Percentiles rank a stretch among this genome's conserved stretches.
These are phyloP conservation scores for Apamea sordens DNA, from an alignment of 2,888 invertebrate genomes.

Conservation along the genomic window DNA sequence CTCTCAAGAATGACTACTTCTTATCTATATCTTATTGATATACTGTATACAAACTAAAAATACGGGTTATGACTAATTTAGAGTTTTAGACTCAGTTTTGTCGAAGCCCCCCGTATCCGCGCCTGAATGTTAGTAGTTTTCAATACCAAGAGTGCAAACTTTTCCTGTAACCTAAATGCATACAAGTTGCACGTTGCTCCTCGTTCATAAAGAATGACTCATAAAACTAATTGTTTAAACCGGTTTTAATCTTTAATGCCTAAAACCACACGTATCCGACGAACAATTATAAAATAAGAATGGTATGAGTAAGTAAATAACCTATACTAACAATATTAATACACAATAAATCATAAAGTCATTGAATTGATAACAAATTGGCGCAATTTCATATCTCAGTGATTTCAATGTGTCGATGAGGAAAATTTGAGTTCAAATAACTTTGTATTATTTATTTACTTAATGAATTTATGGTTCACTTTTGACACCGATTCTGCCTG, in stretches of 20 bases:
- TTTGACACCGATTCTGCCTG: neutral
- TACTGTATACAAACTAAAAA: no score
- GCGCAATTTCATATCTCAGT: slow-evolving; percentile 1
- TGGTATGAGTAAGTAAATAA: neutral
- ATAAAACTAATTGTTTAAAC: slow-evolving; percentile 4
- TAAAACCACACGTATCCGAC: slow-evolving; percentile 11
- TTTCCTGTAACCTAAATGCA: slow-evolving; percentile 2
- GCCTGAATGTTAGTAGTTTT: no score
- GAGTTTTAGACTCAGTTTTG: no score
- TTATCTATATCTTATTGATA: no score
- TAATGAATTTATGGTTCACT: neutral
- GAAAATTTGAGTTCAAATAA: neutral
- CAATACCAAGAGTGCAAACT: neutral
- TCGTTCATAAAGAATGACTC: slow-evolving; percentile 5
- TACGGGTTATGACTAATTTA: no score
- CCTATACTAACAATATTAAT: neutral
- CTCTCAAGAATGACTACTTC: no score
- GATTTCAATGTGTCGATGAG: neutral
- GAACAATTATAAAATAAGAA: slow-evolving; percentile 5
- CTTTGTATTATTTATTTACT: neutral
- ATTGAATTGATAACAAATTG: slow-evolving; percentile 32
- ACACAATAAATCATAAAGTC: slow-evolving; percentile 3
- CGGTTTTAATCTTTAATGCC: neutral
- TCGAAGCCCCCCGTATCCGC: no score
- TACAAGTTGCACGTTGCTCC: no score